Evolutionary conservation across 2,888 invertebrate genomes (phyloP).

Genomic region (Ferrisia virgata): DNA sequence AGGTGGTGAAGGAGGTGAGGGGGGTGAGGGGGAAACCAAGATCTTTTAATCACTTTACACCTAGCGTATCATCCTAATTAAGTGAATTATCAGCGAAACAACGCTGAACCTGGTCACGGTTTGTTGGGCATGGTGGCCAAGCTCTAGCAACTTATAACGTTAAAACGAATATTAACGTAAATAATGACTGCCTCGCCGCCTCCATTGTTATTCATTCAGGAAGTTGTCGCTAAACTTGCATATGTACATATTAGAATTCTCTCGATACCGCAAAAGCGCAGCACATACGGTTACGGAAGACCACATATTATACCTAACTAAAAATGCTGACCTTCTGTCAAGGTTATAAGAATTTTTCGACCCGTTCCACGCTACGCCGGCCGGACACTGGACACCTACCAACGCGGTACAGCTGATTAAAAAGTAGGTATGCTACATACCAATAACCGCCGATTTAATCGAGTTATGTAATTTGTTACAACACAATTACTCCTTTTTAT

Average conservation of each 20-base stretch:
- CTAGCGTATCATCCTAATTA: background rate
- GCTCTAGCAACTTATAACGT: background rate
- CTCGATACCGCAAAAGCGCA: background rate
- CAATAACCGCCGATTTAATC: slow-evolving; percentile 1
- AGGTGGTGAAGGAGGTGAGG: too few species aligned
- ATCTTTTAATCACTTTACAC: background rate
- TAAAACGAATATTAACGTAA: background rate
- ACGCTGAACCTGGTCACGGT: slow-evolving; percentile 8
- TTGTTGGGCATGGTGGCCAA: background rate
- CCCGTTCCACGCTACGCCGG: background rate
- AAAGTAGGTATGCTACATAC: slow-evolving; percentile 4
- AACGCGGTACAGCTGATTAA: background rate
- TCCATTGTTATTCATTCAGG: slow-evolving; percentile 11
- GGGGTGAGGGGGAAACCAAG: background rate
- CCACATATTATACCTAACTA: slow-evolving; percentile 6
- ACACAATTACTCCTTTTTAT: slow-evolving; percentile 1
- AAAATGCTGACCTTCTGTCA: slow-evolving; percentile 19
- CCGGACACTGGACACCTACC: background rate
- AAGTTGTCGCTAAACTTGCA: background rate
- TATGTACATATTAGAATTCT: background rate
- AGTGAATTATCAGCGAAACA: background rate
- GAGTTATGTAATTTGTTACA: slow-evolving; percentile 22
- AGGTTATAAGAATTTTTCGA: background rate
- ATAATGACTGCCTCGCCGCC: background rate
- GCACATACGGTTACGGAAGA: slow-evolving; percentile 1